Evolutionary conservation across 2,888 invertebrate genomes (phyloP), one percentile per base, ranked within the genome.

Genomic region (Hyles lineata): DNA sequence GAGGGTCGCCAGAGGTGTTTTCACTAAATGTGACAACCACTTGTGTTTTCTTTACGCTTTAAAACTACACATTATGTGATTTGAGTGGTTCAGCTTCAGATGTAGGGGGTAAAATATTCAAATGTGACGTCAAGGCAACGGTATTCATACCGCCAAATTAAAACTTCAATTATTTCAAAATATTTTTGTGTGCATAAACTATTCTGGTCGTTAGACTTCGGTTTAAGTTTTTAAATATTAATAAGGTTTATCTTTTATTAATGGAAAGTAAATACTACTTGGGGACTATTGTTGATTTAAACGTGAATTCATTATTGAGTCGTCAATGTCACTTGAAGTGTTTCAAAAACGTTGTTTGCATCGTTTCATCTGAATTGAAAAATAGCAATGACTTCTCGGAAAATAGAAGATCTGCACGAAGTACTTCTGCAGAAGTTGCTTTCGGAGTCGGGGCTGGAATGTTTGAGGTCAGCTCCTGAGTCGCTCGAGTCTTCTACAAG

Each of bases 361-460:
- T 35, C 35, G 9, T 35, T 35, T 35, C 8, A 35, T 43, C n/a
- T 55, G 55, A n/a, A 55, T n/a, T 55, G 6, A 7, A 55, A 29
- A 43, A n/a, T 21, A 67, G 35, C 4, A 72, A 93, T 93, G 93
- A 76, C 92, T 29, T 92, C 92, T 0, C 83, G 84, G 23, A 80
- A 76, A 35, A 76, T 83, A 35, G 93, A 93, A 75, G 84, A 89
- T 6, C 50, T 79, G 2, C 93, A 93, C 71, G 74, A 81, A 0
- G 72, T 73, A 4, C 55, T 82, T 11, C 75, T 93, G 7, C 80
- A 85, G 6, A 83, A 86, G 70, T 73, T 93, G 52, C 76, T 93
- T 0, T 78, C 82, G 0, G 83, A 87, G 0, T 84, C 89, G 0
- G 91, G 90, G 0, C 55, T 93, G 69, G 86, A 85, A n/a, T 93